A percentile compares a stretch with the other conserved stretches of the same genome.
Conservation (phyloP, 2,113 vertebrate genomes). For the Mirounga angustirostris region DNA sequence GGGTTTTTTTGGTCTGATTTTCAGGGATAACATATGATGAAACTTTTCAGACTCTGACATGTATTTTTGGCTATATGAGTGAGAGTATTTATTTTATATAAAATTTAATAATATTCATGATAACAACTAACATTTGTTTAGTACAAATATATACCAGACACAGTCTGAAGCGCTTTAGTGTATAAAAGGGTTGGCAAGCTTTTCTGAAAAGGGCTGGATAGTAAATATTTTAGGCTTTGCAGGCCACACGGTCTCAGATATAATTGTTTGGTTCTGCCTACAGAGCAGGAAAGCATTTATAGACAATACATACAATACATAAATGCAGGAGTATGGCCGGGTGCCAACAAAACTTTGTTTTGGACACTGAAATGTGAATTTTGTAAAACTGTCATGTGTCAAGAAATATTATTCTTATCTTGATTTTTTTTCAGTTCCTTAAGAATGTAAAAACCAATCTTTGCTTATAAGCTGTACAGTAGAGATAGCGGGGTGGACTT, state of each 20-base stretch:
- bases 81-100: background rate
- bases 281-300: background rate
- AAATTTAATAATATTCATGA: background rate
- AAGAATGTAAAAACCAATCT: background rate
- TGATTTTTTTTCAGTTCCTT: background rate
- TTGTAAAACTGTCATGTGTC: background rate
- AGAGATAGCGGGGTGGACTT: background rate
- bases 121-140: slow-evolving; percentile 1
- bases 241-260: background rate
- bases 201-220: background rate
- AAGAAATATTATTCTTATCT: background rate
- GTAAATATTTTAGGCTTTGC: background rate
- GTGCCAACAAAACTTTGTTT: background rate
- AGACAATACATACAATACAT: background rate
- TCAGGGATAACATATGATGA: background rate
- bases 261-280: background rate
- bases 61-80: background rate
- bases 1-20: background rate
- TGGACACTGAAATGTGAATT: background rate
- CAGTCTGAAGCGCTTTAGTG: background rate
- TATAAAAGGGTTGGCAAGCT: background rate
- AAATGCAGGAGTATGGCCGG: background rate
- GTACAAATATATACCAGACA: background rate
- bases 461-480: background rate
- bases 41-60: background rate